A percentile compares a stretch with the other conserved stretches of the same genome.
phyloP scores from a whole-genome alignment of 2,113 vertebrate genomes.

The Micronycteris hirsuta region DNA sequence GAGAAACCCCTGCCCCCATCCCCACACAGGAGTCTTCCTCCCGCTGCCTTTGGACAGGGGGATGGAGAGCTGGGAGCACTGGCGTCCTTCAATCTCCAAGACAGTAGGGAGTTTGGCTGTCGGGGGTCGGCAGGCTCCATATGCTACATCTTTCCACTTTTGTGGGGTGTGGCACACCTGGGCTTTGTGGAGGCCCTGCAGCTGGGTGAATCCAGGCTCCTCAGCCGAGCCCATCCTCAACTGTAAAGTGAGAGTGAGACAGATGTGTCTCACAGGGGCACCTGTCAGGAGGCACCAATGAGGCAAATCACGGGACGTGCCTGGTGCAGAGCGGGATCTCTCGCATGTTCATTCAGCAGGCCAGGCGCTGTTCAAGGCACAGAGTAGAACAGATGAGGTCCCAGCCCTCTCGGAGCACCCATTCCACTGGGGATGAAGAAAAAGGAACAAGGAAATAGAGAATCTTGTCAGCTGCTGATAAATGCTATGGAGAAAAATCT shows the following conservation, averaged over 20 bases:
- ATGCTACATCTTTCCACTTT: fast-evolving
- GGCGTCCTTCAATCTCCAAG: fast-evolving
- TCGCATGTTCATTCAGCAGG: fast-evolving
- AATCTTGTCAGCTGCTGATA: not conserved
- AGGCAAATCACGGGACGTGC: fast-evolving
- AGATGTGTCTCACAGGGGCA: not conserved
- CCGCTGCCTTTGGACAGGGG: not conserved
- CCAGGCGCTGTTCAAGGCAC: not conserved
- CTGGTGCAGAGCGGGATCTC: fast-evolving
- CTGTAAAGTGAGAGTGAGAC: not conserved
- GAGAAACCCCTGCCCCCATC: not conserved
- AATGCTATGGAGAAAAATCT: not conserved
- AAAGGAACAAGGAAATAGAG: not conserved
- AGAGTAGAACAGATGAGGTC: not conserved
- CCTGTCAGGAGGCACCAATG: not conserved
- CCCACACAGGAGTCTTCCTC: no score
- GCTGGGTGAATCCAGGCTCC: not conserved
- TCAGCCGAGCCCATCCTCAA: not conserved
- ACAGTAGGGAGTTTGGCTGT: not conserved
- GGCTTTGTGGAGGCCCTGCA: no score
- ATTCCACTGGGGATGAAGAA: not conserved
- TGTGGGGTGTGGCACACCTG: not conserved
- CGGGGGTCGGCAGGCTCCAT: not conserved
- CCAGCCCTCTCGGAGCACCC: not conserved
- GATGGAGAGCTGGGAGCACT: not conserved